These are phyloP conservation scores for Sparus aurata DNA, from an alignment of 2,797 vertebrate species.

Conservation along the genomic window DNA sequence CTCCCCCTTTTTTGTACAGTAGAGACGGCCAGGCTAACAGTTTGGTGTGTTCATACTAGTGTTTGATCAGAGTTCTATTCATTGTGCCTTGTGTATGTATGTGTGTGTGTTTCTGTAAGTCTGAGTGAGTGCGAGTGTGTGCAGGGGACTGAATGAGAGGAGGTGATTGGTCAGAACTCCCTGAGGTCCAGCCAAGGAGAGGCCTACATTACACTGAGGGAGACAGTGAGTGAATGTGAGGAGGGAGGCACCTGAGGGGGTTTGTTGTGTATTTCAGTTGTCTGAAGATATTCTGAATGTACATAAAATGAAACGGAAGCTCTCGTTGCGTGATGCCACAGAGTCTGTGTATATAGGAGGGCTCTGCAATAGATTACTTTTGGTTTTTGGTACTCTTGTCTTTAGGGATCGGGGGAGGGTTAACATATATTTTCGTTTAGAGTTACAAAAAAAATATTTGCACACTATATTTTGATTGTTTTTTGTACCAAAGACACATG, in stretches of 20 bases:
- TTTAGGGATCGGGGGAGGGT: conserved; percentile 69
- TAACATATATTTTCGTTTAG: conserved; percentile 86
- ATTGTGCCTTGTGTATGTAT: conserved; percentile 99
- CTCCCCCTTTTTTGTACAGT: conserved; percentile 78
- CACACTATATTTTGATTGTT: conserved; percentile 98
- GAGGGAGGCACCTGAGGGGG: conserved; percentile 86
- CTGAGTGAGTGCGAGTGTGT: conserved; percentile 88
- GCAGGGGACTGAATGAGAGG: conserved; percentile 73
- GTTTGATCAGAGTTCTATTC: conserved; percentile 96
- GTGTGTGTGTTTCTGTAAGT: conserved; percentile 67
- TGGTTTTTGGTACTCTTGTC: conserved; percentile 86
- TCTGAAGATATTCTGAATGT: conserved; percentile 96
- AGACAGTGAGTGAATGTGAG: conserved; percentile 86
- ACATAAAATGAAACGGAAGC: conserved; percentile 95
- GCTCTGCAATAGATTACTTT: conserved; percentile 92
- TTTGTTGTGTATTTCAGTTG: conserved; percentile 93
- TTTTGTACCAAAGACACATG: conserved; percentile 99
- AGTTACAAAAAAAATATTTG: conserved; percentile 95
- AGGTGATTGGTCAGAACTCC: conserved; percentile 79
- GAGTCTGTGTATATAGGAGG: conserved; percentile 99
- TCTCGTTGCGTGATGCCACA: conserved; percentile 98
- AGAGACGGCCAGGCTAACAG: conserved; percentile 85
- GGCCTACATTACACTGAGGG: conserved; percentile 87
- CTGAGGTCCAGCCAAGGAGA: conserved; percentile 86
- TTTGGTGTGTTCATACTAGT: conserved; percentile 92